Evolutionary conservation across 2,113 vertebrate species (phyloP), one percentile per base, ranked within the genome.

Genomic region (Callipepla squamata): DNA sequence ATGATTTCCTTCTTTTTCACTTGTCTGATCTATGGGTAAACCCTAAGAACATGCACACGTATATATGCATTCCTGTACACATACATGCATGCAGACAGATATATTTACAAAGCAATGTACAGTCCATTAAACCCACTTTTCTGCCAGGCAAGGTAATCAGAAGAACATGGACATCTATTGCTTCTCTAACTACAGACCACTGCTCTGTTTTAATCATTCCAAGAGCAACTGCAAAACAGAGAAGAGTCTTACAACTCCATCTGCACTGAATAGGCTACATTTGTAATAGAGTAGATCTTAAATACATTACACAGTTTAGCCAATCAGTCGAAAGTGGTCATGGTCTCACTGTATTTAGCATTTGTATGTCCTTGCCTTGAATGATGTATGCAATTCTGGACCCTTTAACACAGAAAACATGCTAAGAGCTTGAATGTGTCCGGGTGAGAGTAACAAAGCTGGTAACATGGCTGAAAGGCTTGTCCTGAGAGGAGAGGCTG

Each of bases 191-290:
- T 10, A 9, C 13, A 57, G n/a, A 26, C 1, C 8, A 57, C 6
- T 7, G 1, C 21, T 66, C 62, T 5, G 7, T 85, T 76, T 48
- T 14, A 77, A 45, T 2, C 7, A 7, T 74, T 2, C 0, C 22
- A 74, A 53, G 21, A 76, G 19, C 5, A 88, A 50, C 19, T 3
- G 2, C 3, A 28, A 7, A 8, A 9, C 15, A 8, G 4, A 85
- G 13, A 89, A 76, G 42, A 23, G 17, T 3, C 7, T 45, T 45
- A 38, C 66, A 61, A 44, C 3, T 48, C 1, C 5, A 36, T 75
- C 73, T 61, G 0, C 11, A 65, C 17, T 7, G 61, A 40, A 36
- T 25, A 2, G 1, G 0, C 32, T 85, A 15, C 3, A 13, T 9
- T 18, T 69, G 6, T 5, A 69, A 6, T 80, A 17, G 4, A 44